Conservation (phyloP, 1,140 invertebrate species). For the Zaprionus kolodkinae region DNA sequence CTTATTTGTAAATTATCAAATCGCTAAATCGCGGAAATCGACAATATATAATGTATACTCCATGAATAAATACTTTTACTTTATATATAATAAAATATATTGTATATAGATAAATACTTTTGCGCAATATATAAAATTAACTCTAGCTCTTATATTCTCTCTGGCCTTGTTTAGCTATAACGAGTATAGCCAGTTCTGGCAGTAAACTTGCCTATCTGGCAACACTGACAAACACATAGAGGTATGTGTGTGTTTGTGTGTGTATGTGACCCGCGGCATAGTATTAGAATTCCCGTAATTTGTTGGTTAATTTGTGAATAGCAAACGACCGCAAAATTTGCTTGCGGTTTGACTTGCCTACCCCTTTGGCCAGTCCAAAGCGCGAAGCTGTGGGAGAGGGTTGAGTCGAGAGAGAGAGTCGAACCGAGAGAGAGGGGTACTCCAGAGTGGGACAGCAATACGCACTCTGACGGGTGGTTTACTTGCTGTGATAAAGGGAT, state of each 20-base stretch:
- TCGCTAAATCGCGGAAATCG: too few species aligned
- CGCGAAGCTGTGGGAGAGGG: background rate
- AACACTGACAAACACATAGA: background rate
- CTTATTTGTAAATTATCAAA: too few species aligned
- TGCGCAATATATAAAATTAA: too few species aligned
- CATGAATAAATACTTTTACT: too few species aligned
- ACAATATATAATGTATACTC: too few species aligned
- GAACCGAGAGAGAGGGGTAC: too few species aligned
- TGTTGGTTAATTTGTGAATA: conserved; percentile 69
- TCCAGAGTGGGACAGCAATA: background rate
- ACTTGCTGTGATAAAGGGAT: background rate
- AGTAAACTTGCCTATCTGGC: too few species aligned
- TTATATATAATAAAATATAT: too few species aligned
- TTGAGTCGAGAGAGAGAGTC: background rate
- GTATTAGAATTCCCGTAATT: conserved; percentile 39
- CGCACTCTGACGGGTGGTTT: background rate
- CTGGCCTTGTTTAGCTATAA: too few species aligned
- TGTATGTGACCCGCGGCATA: background rate
- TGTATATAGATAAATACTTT: too few species aligned
- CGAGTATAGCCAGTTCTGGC: too few species aligned
- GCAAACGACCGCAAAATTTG: conserved; percentile 48
- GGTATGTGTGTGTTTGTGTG: background rate
- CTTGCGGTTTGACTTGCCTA: conserved; percentile 49
- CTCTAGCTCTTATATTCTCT: too few species aligned
- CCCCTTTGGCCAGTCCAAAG: background rate